Base-by-base conservation (phyloP, 2,113 vertebrate genomes). In the Origma solitaria region DNA sequence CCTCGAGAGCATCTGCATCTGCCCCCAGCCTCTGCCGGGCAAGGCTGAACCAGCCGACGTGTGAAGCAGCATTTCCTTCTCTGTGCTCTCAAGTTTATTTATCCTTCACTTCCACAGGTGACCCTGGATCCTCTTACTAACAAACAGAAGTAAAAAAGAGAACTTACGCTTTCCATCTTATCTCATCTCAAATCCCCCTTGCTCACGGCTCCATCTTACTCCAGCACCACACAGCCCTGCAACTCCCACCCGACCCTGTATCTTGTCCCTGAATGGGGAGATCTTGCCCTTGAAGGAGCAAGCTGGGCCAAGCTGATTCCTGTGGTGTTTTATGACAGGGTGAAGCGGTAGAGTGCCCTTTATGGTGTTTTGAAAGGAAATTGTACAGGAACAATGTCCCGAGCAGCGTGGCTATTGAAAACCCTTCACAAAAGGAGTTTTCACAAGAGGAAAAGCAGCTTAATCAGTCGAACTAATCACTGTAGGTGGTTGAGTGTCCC, bases 391-490 rank as follows among this genome's bases (percentile, higher is more conserved):
- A 95, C 91, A 89, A 88, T 90, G 94, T 81, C 68, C 81, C 0
- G 25, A 65, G 85, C 60, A 64, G 86, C 0, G 10, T 77, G 88
- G 66, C 77, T 95, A 75, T 89, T 87, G 66, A 89, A 69, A 92
- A 95, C n/a, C 72, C 80, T 85, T 85, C 93, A 95, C 86, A 92
- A 92, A 97, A 82, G 88, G 78, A 84, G 65, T 82, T 87, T 71
- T 70, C 92, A 96, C 94, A 85, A 82, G 57, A 97, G 95, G 95
- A 97, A 97, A 96, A 84, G 91, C 93, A 62, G 82, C 66, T 93
- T 96, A 95, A 97, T 97, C 94, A 93, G 82, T 90, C 0, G 5
- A 93, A 79, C 88, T 95, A 93, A 95, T 96, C 78, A 86, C 85
- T 35, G 88, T 92, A 96, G 94, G 94, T 97, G 93, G 70, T 6